A percentile compares a stretch with the other conserved stretches of the same genome.
Evolutionary conservation across 2,797 vertebrate species (phyloP).

Genomic region (Chrysocyon brachyurus): DNA sequence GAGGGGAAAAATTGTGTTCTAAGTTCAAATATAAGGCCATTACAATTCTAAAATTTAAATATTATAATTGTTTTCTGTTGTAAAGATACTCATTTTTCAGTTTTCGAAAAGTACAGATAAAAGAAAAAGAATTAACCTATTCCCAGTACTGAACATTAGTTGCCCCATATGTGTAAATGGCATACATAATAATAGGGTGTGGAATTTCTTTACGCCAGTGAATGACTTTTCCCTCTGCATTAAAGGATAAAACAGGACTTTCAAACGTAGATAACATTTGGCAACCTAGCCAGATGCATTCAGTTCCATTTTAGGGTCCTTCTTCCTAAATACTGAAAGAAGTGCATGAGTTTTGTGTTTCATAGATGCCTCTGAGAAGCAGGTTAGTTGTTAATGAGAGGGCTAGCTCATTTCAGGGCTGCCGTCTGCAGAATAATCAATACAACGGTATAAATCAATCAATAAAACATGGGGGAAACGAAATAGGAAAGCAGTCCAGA

Average conservation of each 20-base stretch:
- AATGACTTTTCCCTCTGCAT: neutral
- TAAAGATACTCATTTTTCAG: constrained; percentile 8
- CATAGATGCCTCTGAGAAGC: neutral
- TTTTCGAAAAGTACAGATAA: neutral
- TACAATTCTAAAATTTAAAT: neutral
- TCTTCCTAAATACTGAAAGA: neutral
- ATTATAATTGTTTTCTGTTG: neutral
- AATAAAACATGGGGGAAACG: neutral
- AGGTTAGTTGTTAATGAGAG: neutral
- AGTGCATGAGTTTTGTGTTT: neutral
- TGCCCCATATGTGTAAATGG: neutral
- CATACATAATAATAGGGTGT: neutral
- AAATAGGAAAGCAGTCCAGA: neutral
- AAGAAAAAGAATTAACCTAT: neutral
- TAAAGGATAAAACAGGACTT: constrained; percentile 5
- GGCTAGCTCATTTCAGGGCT: neutral
- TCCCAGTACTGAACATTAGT: neutral
- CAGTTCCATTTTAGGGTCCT: neutral
- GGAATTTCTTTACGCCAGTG: neutral
- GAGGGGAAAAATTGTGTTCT: neutral
- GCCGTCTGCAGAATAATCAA: neutral
- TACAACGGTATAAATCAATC: neutral
- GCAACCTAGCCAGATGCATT: neutral
- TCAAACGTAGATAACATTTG: neutral
- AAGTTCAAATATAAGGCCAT: neutral